phyloP scores from a whole-genome alignment of 2,113 vertebrate genomes.

The Mirounga angustirostris region DNA sequence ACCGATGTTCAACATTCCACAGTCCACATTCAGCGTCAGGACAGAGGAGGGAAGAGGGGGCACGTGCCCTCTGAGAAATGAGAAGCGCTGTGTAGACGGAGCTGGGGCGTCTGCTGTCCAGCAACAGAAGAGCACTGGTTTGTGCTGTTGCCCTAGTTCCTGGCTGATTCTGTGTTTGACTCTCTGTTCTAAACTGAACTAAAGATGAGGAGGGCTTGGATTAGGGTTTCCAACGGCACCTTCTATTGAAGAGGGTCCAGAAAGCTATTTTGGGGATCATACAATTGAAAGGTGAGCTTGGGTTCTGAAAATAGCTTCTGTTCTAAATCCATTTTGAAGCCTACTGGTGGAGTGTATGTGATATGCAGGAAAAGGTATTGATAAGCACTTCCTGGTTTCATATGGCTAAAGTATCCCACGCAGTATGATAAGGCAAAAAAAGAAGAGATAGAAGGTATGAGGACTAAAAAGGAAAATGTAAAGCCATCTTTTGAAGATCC shows the following conservation, averaged over 20 bases:
- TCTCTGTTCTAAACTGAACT: not conserved
- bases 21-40: too few relatives aligned
- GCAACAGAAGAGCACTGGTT: fast-evolving
- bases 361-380: not conserved
- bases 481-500: not conserved
- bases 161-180: too few relatives aligned
- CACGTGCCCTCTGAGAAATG: fast-evolving
- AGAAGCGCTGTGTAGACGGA: fast-evolving
- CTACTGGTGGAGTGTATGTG: not conserved
- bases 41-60: fast-evolving
- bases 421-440: not conserved
- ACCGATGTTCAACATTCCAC: fast-evolving
- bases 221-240: not conserved
- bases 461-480: not conserved
- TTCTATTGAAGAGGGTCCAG: not conserved
- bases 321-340: not conserved
- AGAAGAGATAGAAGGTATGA: not conserved
- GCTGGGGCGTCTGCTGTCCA: fast-evolving
- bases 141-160: not conserved
- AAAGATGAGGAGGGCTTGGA: not conserved
- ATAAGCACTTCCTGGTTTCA: not conserved
- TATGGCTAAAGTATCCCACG: not conserved
- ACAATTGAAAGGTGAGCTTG: not conserved
- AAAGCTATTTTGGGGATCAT: not conserved
- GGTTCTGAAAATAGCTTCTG: not conserved